Evolutionary conservation across 1,140 invertebrate species (phyloP).

Genomic region (Hypothenemus hampei): DNA sequence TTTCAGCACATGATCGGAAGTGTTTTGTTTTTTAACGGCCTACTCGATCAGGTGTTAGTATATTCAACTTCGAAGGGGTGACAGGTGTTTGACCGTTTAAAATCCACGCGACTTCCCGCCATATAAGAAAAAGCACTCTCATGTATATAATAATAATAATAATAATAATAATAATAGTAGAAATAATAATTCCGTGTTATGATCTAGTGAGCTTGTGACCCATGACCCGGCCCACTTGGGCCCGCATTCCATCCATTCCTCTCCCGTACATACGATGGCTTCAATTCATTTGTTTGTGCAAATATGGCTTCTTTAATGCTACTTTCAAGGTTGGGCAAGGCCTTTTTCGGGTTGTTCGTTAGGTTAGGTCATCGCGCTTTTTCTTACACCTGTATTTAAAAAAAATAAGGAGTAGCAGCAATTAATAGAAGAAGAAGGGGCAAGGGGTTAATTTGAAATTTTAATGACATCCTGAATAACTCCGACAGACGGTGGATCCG

Average conservation of each 20-base stretch:
- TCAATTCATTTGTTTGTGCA: conserved; percentile 4
- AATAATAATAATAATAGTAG: too few species aligned
- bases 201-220: conserved; percentile 13
- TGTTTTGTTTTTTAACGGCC: conserved; percentile 22
- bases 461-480: conserved; percentile 16
- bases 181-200: conserved; percentile 4
- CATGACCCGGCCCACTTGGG: conserved; percentile 9
- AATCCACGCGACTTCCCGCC: conserved; percentile 20
- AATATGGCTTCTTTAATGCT: conserved; percentile 12
- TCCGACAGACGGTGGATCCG: conserved; percentile 19
- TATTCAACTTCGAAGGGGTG: too few species aligned
- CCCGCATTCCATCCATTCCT: conserved; percentile 3
- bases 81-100: conserved; percentile 17
- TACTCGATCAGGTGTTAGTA: conserved; percentile 22
- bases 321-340: conserved; percentile 16
- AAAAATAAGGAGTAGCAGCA: too few species aligned
- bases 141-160: too few species aligned
- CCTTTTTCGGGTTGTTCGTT: too few species aligned
- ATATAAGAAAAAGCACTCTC: too few species aligned
- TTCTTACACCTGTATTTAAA: too few species aligned
- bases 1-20: conserved; percentile 23
- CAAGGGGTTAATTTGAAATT: conserved; percentile 22
- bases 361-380: too few species aligned
- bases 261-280: conserved; percentile 5
- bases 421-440: conserved; percentile 10